These are phyloP conservation scores for Pelobates fuscus DNA, from an alignment of 2,113 vertebrate species.

Conservation along the genomic window DNA sequence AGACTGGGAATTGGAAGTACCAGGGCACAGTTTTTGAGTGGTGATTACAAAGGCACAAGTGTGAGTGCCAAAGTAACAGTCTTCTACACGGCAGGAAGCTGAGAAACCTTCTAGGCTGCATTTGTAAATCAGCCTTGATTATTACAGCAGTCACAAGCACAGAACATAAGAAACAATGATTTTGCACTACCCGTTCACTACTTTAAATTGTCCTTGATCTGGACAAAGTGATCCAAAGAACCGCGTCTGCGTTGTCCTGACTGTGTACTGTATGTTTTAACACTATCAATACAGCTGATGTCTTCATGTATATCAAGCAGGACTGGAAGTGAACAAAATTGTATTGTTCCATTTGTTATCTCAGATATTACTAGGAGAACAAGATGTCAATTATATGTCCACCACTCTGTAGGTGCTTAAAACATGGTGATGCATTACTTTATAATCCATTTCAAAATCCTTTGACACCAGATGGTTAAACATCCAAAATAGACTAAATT, in stretches of 20 bases:
- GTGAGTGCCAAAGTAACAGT: conserved; percentile 91
- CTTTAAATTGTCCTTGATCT: conserved; percentile 78
- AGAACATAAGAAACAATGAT: conserved; percentile 81
- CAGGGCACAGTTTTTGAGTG: conserved; percentile 89
- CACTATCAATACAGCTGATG: background rate
- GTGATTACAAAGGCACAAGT: conserved; percentile 95
- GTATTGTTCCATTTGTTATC: too few relatives aligned
- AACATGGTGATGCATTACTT: background rate
- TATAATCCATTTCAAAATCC: background rate
- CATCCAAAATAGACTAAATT: background rate
- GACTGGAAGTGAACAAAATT: background rate
- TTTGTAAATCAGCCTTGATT: conserved; percentile 99
- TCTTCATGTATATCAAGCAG: background rate
- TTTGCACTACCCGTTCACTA: conserved; percentile 69
- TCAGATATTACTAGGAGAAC: conserved; percentile 25
- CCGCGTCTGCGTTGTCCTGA: conserved; percentile 63
- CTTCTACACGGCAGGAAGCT: conserved; percentile 95
- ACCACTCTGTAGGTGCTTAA: background rate
- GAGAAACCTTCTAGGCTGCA: conserved; percentile 97
- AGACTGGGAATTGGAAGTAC: conserved; percentile 85
- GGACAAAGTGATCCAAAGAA: conserved; percentile 67
- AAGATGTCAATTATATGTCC: conserved; percentile 11
- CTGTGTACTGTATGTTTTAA: conserved; percentile 58
- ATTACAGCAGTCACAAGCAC: conserved; percentile 95
- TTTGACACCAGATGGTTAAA: background rate